These are phyloP conservation scores for Cataglyphis cursor DNA, from an alignment of 2,888 invertebrate genomes.

Conservation along the genomic window DNA sequence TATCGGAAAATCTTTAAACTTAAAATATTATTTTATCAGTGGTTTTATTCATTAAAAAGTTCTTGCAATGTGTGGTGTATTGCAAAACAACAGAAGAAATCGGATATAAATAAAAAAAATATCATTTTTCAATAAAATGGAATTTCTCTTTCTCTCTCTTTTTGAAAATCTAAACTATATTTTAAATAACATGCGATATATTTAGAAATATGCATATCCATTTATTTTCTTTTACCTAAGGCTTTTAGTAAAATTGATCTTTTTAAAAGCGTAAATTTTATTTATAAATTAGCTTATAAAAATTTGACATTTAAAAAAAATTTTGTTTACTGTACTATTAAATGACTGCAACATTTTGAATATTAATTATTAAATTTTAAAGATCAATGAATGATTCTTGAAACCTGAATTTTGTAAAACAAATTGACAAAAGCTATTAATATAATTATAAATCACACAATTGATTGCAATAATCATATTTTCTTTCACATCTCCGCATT, in stretches of 20 bases:
- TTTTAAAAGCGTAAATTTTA: not conserved
- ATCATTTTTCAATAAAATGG: not conserved
- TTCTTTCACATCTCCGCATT: not conserved
- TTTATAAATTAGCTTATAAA: not conserved
- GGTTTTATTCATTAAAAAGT: not conserved
- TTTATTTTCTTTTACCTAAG: not conserved
- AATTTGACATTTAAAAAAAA: not conserved
- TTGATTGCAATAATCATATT: not conserved
- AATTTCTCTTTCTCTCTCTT: not conserved
- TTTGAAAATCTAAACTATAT: not conserved
- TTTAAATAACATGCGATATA: not conserved
- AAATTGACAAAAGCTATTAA: not conserved
- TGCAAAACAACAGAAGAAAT: not conserved
- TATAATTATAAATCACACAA: not conserved
- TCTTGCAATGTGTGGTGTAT: not conserved
- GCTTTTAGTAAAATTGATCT: not conserved
- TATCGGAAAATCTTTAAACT: not conserved
- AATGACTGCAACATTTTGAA: not conserved
- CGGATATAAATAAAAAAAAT: slow-evolving; percentile 14
- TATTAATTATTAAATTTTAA: not conserved
- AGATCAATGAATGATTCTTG: not conserved
- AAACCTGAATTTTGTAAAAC: not conserved
- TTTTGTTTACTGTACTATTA: not conserved
- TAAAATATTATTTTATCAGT: slow-evolving; percentile 14
- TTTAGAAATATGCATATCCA: not conserved